phyloP scores from a whole-genome alignment of 2,888 invertebrate genomes.

The Latrodectus hesperus region DNA sequence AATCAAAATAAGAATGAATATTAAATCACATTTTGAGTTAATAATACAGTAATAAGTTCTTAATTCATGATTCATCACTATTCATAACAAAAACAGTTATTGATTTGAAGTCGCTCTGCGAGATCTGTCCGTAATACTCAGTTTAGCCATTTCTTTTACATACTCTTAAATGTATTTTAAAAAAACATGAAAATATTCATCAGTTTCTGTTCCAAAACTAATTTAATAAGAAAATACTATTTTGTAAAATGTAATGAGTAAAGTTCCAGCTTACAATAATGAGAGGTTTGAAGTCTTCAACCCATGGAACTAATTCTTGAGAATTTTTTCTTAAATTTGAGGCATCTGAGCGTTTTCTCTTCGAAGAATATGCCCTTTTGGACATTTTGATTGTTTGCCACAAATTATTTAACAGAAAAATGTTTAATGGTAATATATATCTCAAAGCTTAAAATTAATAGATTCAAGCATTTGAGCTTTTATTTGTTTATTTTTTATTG shows the following conservation, averaged over 20 bases:
- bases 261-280: conserved; percentile 13
- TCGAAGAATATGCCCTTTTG: conserved; percentile 9
- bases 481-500: neutral
- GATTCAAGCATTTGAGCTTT: neutral
- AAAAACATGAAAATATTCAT: no score
- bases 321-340: neutral
- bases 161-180: no score
- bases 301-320: conserved; percentile 26
- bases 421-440: neutral
- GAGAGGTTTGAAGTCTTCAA: conserved; percentile 37
- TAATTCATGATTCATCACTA: no score
- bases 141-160: no score
- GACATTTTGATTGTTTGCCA: conserved; percentile 16
- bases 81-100: no score
- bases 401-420: neutral
- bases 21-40: no score
- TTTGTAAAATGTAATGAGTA: neutral
- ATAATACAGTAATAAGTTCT: no score
- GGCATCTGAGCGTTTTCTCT: conserved; percentile 25
- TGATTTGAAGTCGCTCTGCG: no score
- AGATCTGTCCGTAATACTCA: no score
- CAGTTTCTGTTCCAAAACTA: neutral
- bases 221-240: neutral
- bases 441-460: neutral
- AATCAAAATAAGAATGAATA: no score